Evolutionary conservation across 2,113 vertebrate genomes (phyloP), one percentile per base, ranked within the genome.

Genomic region (Chloropsis cyanopogon): DNA sequence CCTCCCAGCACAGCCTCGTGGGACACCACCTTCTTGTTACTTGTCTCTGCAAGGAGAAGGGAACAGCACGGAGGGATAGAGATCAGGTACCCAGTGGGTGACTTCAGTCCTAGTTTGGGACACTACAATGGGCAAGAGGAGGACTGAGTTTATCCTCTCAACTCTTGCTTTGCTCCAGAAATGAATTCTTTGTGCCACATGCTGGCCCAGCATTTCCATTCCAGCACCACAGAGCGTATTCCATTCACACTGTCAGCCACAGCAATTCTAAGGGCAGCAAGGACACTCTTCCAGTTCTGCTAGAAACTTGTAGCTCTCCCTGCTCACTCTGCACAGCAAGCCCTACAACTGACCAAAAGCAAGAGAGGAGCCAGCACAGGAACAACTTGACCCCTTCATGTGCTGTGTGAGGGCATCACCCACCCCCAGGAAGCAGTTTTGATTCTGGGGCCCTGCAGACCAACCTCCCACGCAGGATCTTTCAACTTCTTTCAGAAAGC

Each of bases 1-100:
- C 99, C 99, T 37, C 99, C 99, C 28, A 99, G 97, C 52, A 99
- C 97, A 10, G 98, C 98, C 85, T 99, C 98, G 0, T 99, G 99
- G 52, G 99, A 99, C 96, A 98, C 98, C 9, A 98, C 85, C 68
- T 97, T 99, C 94, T 96, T 98, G 88, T 98, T 97, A 10, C 94
- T 91, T 4, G 94, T 91, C 97, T 98, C 99, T 99, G 97, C 42
- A 94, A 56, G 0, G 4, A 82, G 31, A 63, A 66, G 44, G 52
- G 31, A 80, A 66, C 81, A 86, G 49, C 39, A 93, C 44, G 90
- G 79, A 25, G 33, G 41, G 53, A 77, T 57, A 77, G 24, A 44
- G 14, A 49, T 92, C 25, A 90, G 72, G 17, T 9, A 61, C 9
- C 7, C 56, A 46, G 39, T 18, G 53, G 52, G 60, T 9, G 50